A percentile compares a stretch with the other conserved stretches of the same genome.
Evolutionary conservation across 2,113 vertebrate genomes (phyloP).

Genomic region (Alligator sinensis): DNA sequence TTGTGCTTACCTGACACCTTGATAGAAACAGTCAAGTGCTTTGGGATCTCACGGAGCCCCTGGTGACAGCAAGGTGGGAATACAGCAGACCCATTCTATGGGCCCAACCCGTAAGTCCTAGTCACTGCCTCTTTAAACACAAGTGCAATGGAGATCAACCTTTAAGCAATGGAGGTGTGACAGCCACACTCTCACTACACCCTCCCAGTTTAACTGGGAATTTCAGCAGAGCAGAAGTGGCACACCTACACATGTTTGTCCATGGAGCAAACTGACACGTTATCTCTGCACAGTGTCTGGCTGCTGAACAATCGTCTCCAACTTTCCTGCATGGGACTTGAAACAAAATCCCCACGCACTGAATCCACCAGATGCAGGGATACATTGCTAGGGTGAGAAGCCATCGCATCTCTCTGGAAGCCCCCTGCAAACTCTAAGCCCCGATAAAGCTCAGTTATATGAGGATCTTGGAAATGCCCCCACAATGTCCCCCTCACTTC

Average conservation of each 20-base stretch:
- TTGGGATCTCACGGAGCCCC: rapidly evolving
- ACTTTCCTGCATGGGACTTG: background rate
- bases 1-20: rapidly evolving
- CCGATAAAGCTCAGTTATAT: background rate
- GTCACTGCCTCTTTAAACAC: background rate
- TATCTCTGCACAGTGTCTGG: rapidly evolving
- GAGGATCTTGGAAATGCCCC: background rate
- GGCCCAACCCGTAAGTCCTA: background rate
- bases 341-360: background rate
- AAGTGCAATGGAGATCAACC: background rate
- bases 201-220: rapidly evolving
- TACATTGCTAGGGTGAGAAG: rapidly evolving
- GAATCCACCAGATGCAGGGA: background rate
- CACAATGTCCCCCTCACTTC: rapidly evolving
- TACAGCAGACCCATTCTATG: background rate
- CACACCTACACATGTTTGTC: background rate
- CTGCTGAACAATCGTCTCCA: rapidly evolving
- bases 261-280: rapidly evolving
- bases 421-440: background rate
- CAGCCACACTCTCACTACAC: rapidly evolving
- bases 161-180: rapidly evolving
- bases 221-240: background rate
- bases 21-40: rapidly evolving
- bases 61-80: background rate
- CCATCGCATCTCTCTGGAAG: background rate